Conservation (phyloP, 1,140 invertebrate genomes). For the Drosophila pectinifera region DNA sequence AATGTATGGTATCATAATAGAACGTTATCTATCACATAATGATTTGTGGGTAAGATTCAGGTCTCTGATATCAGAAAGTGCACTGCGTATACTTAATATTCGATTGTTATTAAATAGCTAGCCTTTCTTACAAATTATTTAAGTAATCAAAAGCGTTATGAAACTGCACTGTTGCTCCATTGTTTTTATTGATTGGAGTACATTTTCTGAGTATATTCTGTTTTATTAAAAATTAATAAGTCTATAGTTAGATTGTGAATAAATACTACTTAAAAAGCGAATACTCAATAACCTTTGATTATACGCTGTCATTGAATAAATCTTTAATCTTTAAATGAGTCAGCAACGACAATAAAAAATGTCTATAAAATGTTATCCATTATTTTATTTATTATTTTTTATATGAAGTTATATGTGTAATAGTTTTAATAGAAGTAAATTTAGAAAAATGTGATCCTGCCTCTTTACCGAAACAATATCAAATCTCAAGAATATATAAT, state of each 20-base stretch:
- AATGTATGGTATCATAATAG: neutral
- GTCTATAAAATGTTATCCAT: too few relatives aligned
- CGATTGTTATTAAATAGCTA: neutral
- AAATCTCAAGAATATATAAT: too few relatives aligned
- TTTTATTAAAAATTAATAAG: neutral
- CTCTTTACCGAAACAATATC: neutral
- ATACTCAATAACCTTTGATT: neutral
- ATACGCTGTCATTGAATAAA: neutral
- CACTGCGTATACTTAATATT: neutral
- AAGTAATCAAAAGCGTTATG: too few relatives aligned
- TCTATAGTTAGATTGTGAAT: neutral
- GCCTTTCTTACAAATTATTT: neutral
- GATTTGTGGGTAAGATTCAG: neutral
- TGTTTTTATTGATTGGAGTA: neutral
- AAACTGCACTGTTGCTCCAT: neutral
- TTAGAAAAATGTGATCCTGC: neutral
- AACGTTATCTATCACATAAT: neutral
- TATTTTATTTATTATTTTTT: neutral
- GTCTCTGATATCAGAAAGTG: neutral
- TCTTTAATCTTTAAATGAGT: neutral
- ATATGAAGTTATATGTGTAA: accelerated
- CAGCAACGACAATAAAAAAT: too few relatives aligned
- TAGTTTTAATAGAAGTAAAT: neutral
- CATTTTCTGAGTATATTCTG: too few relatives aligned
- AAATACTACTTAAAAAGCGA: too few relatives aligned